Percentiles rank a stretch among this genome's conserved stretches.
These are phyloP conservation scores for Ficedula albicollis DNA, from an alignment of 2,797 vertebrate genomes.

Conservation along the genomic window DNA sequence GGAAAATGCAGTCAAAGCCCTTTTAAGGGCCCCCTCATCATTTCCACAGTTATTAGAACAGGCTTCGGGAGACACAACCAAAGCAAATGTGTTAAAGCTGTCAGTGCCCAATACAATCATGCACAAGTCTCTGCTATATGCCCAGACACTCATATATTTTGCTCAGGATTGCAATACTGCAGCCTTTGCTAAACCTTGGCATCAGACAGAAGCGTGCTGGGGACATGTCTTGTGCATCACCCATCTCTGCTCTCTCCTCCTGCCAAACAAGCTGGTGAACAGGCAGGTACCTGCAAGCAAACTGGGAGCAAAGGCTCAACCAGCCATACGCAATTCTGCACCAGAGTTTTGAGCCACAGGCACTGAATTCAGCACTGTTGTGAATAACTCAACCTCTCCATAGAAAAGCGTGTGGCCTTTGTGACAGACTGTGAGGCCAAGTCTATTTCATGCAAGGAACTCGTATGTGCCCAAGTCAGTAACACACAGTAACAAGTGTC, in stretches of 20 bases:
- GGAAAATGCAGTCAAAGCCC: neutral
- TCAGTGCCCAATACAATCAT: neutral
- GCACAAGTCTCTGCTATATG: neutral
- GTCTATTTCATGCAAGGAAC: neutral
- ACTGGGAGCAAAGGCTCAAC: neutral
- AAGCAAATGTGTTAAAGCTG: neutral
- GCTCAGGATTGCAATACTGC: neutral
- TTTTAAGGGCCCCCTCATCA: neutral
- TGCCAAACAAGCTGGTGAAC: neutral
- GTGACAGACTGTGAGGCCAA: neutral
- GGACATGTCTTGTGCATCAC: neutral
- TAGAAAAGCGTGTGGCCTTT: neutral
- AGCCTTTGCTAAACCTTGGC: neutral
- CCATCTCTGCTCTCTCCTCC: neutral
- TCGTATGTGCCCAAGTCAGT: neutral
- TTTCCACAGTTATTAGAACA: neutral
- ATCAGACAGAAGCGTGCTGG: neutral
- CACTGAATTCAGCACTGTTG: neutral
- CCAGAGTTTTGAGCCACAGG: neutral
- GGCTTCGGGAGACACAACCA: neutral
- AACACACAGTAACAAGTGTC: neutral
- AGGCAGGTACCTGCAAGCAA: neutral
- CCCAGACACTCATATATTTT: accelerated
- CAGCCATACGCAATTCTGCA: neutral
- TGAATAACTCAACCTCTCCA: neutral